phyloP scores from a whole-genome alignment of 2,113 vertebrate genomes.

The Syrmaticus mikado region DNA sequence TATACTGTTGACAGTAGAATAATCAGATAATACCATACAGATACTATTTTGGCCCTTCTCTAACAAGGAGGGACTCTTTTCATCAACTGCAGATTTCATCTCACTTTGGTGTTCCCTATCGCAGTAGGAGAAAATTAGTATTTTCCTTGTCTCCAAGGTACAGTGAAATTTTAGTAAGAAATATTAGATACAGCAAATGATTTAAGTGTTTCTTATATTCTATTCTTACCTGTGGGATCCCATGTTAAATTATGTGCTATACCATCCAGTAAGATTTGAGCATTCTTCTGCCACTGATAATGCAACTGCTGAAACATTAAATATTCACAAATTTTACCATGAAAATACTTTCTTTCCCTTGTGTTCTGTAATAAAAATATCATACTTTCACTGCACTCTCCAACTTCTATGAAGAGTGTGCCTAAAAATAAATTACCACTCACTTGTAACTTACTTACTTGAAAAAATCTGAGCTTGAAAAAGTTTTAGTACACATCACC shows the following conservation, averaged over 20 bases:
- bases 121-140: not conserved
- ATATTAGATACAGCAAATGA: not conserved
- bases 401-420: not conserved
- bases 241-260: slow-evolving; percentile 90
- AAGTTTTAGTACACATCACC: not conserved
- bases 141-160: not conserved
- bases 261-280: slow-evolving; percentile 89
- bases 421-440: not conserved
- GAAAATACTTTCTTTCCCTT: not conserved
- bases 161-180: not conserved
- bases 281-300: slow-evolving; percentile 96
- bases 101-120: not conserved
- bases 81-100: not conserved
- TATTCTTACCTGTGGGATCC: slow-evolving; percentile 90
- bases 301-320: slow-evolving; percentile 80
- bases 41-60: not conserved
- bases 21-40: accelerated
- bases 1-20: not conserved
- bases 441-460: not conserved
- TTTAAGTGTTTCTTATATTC: not conserved
- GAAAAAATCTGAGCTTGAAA: not conserved
- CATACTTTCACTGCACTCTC: not conserved
- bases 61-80: not conserved
- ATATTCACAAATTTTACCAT: not conserved
- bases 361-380: not conserved